Conservation (phyloP, 2,113 vertebrate species). For the Gnathonemus echidnorhynchus region DNA sequence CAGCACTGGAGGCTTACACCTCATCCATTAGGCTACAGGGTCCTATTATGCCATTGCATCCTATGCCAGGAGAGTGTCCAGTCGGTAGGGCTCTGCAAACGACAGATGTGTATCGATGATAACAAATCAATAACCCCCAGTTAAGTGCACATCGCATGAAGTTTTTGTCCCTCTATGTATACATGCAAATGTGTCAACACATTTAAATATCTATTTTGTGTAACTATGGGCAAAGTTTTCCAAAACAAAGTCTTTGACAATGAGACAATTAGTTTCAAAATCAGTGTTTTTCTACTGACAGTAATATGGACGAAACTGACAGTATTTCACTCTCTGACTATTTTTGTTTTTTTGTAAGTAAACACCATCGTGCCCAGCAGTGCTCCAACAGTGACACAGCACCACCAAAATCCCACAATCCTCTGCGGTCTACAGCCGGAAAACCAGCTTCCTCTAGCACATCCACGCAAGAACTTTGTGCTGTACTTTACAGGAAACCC, state of each 20-base stretch:
- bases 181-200: not conserved
- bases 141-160: not conserved
- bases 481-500: not conserved
- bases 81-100: not conserved
- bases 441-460: not conserved
- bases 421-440: not conserved
- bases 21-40: not conserved
- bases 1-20: not conserved
- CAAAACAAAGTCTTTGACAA: not conserved
- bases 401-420: not conserved
- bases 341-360: not conserved
- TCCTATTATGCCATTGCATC: not conserved
- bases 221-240: not conserved
- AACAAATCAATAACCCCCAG: not conserved
- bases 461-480: not conserved
- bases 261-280: not conserved
- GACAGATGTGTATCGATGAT: not conserved
- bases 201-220: not conserved
- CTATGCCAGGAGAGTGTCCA: not conserved
- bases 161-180: not conserved
- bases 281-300: not conserved
- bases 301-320: not conserved
- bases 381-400: not conserved
- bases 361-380: not conserved
- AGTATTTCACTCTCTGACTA: not conserved